Conservation (phyloP, 2,113 vertebrate genomes). For the Rissa tridactyla region DNA sequence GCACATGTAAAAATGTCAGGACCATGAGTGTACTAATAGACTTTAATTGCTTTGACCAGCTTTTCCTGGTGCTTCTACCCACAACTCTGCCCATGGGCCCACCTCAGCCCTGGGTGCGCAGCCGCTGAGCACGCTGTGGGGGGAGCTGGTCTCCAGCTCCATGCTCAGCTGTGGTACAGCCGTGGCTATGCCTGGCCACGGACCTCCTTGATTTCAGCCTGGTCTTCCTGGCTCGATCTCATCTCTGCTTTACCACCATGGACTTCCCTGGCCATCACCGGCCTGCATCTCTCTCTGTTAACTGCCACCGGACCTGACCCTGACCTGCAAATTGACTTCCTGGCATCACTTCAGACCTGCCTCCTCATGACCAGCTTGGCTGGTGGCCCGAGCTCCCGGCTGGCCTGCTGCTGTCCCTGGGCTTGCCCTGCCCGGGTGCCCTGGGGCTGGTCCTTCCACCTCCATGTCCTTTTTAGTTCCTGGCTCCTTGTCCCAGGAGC, state of each 20-base stretch:
- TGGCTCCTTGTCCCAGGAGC: not conserved
- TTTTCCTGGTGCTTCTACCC: not conserved
- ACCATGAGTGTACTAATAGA: not conserved
- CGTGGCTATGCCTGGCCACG: too few relatives aligned
- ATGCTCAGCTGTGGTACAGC: not conserved
- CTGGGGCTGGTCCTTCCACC: not conserved
- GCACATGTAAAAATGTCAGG: not conserved
- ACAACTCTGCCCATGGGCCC: not conserved
- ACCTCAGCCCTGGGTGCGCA: too few relatives aligned
- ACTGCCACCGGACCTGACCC: not conserved
- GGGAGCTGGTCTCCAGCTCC: not conserved
- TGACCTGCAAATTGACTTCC: not conserved
- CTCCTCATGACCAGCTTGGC: not conserved
- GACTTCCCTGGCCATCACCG: not conserved
- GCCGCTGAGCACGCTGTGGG: not conserved
- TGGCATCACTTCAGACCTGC: not conserved
- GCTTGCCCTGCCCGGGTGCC: not conserved
- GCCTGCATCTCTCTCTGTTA: not conserved
- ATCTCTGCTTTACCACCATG: not conserved
- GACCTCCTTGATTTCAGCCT: not conserved
- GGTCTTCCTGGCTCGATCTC: not conserved
- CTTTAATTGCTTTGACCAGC: not conserved
- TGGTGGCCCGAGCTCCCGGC: not conserved
- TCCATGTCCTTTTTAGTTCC: not conserved
- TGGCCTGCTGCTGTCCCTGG: not conserved